These are phyloP conservation scores for Plagodis dolabraria DNA, from an alignment of 2,888 invertebrate species.

Conservation along the genomic window DNA sequence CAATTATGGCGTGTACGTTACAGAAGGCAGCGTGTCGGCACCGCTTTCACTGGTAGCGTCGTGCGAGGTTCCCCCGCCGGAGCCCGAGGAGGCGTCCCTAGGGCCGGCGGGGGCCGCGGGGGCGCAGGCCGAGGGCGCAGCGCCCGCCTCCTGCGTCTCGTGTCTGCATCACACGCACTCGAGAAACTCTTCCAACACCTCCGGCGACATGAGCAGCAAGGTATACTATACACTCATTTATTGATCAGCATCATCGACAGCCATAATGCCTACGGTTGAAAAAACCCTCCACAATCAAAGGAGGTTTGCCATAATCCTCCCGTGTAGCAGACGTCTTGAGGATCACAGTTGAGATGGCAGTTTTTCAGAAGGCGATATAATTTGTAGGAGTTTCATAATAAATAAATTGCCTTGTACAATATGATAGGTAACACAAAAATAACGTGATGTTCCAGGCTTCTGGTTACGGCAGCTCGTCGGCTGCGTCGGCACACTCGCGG, in stretches of 20 bases:
- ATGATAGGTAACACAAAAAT: too few relatives aligned
- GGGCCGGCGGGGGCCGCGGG: slow-evolving; percentile 37
- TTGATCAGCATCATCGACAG: too few relatives aligned
- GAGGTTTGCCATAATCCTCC: too few relatives aligned
- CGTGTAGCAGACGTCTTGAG: too few relatives aligned
- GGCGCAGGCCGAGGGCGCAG: slow-evolving; percentile 32
- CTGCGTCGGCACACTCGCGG: slow-evolving; percentile 93
- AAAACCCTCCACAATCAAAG: too few relatives aligned
- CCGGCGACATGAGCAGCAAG: slow-evolving; percentile 83
- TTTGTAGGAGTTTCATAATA: too few relatives aligned
- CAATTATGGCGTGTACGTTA: neutral
- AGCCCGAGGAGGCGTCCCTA: slow-evolving; percentile 61
- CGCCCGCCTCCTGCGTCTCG: slow-evolving; percentile 52
- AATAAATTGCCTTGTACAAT: too few relatives aligned
- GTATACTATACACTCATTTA: slow-evolving; percentile 45
- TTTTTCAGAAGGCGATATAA: too few relatives aligned
- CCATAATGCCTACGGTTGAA: too few relatives aligned
- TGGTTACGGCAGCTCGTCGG: slow-evolving; percentile 94
- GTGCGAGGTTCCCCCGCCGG: slow-evolving; percentile 69
- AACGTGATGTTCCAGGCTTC: slow-evolving; percentile 88
- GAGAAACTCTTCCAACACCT: slow-evolving; percentile 91
- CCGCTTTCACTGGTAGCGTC: slow-evolving; percentile 67
- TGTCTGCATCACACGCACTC: slow-evolving; percentile 86
- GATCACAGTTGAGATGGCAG: too few relatives aligned
- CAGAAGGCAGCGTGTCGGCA: slow-evolving; percentile 36